These are phyloP conservation scores for Phyllopteryx taeniolatus DNA, from an alignment of 2,113 vertebrate genomes.

Conservation along the genomic window DNA sequence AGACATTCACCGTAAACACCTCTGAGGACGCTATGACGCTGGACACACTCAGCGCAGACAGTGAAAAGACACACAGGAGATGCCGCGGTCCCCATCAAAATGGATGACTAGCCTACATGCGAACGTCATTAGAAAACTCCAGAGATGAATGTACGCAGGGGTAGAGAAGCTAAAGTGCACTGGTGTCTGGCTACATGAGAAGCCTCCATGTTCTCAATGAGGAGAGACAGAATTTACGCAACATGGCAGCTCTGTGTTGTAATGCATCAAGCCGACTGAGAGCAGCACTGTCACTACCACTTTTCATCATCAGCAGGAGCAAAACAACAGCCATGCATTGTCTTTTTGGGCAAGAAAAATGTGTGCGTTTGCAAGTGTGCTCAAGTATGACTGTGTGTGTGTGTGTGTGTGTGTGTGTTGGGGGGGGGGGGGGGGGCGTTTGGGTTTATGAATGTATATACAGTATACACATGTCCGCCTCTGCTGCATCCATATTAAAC, in stretches of 20 bases:
- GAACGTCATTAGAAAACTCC: conserved; percentile 47
- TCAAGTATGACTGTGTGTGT: conserved; percentile 23
- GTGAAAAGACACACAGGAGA: conserved; percentile 14
- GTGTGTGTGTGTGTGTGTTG: neutral
- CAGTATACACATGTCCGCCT: conserved; percentile 43
- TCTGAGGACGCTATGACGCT: conserved; percentile 7
- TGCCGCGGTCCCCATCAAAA: conserved; percentile 29
- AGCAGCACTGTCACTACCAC: conserved; percentile 70
- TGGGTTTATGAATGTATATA: conserved; percentile 41
- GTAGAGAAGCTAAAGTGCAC: conserved; percentile 45
- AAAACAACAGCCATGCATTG: conserved; percentile 69
- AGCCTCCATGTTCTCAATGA: conserved; percentile 68
- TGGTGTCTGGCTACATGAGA: conserved; percentile 48
- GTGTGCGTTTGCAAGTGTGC: conserved; percentile 29
- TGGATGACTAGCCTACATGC: conserved; percentile 33
- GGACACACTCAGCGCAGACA: conserved; percentile 9
- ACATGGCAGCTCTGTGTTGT: conserved; percentile 70
- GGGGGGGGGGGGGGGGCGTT: conserved; percentile 14
- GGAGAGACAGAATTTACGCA: conserved; percentile 70
- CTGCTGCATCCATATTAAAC: conserved; percentile 71
- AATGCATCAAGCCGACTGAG: conserved; percentile 66
- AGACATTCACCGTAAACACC: conserved; percentile 23
- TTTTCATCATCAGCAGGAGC: conserved; percentile 69
- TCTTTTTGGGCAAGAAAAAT: conserved; percentile 62
- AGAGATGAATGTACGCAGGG: conserved; percentile 42